Percentiles rank a stretch among this genome's conserved stretches.
Conservation (phyloP, 2,797 vertebrate genomes). For the Sebastes dallii region DNA sequence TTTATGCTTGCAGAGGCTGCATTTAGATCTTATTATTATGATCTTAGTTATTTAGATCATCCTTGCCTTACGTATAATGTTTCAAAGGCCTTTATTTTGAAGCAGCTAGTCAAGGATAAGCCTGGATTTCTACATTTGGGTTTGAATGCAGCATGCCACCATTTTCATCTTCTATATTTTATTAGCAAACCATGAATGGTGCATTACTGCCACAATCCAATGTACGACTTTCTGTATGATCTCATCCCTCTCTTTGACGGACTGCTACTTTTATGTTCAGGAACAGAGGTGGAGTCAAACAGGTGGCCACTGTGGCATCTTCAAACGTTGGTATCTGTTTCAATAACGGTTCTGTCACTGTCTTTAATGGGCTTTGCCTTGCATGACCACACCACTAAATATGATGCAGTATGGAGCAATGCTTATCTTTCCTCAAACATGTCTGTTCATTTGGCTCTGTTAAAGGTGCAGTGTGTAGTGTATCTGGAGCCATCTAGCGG, state of each 20-base stretch:
- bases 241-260: background rate
- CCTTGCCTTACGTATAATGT: background rate
- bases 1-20: background rate
- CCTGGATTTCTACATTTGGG: background rate
- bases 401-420: background rate
- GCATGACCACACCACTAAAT: background rate
- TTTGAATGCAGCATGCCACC: background rate
- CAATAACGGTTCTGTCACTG: background rate
- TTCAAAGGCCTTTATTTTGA: constrained; percentile 11
- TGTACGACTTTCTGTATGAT: background rate
- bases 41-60: background rate
- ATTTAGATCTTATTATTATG: background rate
- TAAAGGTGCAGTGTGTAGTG: background rate
- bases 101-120: background rate
- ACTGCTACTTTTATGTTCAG: background rate
- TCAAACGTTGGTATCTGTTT: background rate
- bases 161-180: constrained; percentile 3
- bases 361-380: constrained; percentile 1
- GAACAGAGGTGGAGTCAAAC: constrained; percentile 1
- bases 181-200: background rate
- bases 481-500: too few relatives aligned
- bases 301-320: background rate
- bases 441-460: background rate
- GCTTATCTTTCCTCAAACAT: background rate
- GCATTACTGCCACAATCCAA: background rate